Conservation (phyloP, 2,113 vertebrate species). For the Antidorcas marsupialis region DNA sequence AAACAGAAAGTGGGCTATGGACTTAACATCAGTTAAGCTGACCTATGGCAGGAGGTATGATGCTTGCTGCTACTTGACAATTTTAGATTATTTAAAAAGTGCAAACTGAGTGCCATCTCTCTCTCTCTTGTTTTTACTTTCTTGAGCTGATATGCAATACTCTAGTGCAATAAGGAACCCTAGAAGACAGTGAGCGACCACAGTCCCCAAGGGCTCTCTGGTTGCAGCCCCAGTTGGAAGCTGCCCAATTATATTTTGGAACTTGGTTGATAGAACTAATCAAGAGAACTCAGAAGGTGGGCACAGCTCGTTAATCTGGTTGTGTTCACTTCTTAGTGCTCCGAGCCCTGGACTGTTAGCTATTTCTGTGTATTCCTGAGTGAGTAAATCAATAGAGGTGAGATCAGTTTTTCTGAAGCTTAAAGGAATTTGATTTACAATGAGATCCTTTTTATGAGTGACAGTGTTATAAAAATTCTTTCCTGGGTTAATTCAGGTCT, state of each 20-base stretch:
- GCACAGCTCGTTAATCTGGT: background rate
- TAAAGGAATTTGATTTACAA: background rate
- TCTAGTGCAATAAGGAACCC: background rate
- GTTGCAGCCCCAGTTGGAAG: conserved; percentile 14
- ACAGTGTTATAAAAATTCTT: accelerated
- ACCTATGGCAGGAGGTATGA: accelerated
- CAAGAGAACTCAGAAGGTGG: conserved; percentile 28
- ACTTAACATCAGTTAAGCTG: accelerated
- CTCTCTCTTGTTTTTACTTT: background rate
- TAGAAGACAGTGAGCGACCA: background rate
- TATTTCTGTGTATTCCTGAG: conserved; percentile 24
- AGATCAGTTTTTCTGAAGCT: background rate
- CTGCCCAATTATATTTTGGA: background rate
- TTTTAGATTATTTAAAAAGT: background rate
- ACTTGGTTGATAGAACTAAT: conserved; percentile 51
- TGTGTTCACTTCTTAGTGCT: background rate
- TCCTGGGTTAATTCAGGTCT: background rate
- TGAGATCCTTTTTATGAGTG: background rate
- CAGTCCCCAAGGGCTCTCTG: background rate
- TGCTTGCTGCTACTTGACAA: accelerated
- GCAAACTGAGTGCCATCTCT: background rate
- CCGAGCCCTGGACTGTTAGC: background rate
- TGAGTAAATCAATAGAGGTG: background rate
- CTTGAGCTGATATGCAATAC: background rate
- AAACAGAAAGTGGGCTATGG: background rate